Conservation (phyloP, 2,797 vertebrate species). For the Intellagama lesueurii region DNA sequence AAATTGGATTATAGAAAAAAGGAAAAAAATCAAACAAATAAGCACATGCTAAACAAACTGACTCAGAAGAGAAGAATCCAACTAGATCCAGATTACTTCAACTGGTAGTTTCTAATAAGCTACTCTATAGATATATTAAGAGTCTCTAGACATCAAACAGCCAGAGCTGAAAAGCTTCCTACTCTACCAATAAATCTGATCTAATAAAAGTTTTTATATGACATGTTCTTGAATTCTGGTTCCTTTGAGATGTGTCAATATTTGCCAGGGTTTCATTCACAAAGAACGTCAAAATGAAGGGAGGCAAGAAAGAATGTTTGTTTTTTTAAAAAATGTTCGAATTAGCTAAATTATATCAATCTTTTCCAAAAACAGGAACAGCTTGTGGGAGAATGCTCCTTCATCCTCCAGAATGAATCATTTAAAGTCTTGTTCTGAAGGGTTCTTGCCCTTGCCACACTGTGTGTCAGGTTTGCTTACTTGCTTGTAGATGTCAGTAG, state of each 20-base stretch:
- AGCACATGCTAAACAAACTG: not conserved
- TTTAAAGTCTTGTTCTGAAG: conserved; percentile 20
- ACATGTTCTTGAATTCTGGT: conserved; percentile 10
- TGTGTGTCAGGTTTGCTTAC: conserved; percentile 5
- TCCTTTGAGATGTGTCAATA: not conserved
- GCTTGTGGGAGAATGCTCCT: conserved; percentile 7
- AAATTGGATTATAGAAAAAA: not conserved
- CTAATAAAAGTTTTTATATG: conserved; percentile 15
- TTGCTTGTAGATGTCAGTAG: conserved; percentile 11
- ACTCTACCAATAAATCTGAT: conserved; percentile 14
- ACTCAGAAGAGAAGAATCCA: not conserved
- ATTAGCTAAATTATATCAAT: conserved; percentile 14
- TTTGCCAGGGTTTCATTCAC: not conserved
- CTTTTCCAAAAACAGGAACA: conserved; percentile 44
- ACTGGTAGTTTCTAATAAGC: not conserved
- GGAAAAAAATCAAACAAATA: not conserved
- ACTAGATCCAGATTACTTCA: not conserved
- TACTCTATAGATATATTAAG: not conserved
- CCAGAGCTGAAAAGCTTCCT: not conserved
- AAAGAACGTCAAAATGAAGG: conserved; percentile 36
- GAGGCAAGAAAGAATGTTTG: not conserved
- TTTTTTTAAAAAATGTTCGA: not conserved
- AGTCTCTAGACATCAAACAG: not conserved
- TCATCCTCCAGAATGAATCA: conserved; percentile 6
- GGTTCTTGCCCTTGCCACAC: conserved; percentile 35